Evolutionary conservation across 2,888 invertebrate genomes (phyloP).

Genomic region (Agriopis leucophaearia): DNA sequence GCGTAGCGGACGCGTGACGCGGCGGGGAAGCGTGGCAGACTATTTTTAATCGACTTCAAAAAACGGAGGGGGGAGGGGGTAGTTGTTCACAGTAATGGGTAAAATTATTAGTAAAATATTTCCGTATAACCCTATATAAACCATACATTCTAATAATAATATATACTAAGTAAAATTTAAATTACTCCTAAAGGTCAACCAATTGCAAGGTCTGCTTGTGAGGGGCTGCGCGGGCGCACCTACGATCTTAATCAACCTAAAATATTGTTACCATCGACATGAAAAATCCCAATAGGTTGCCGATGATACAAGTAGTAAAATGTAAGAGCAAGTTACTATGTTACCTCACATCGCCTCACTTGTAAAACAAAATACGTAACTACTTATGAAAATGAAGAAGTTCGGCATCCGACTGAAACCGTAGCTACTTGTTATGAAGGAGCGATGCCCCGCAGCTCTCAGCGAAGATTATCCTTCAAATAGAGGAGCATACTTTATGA

Average conservation of each 20-base stretch:
- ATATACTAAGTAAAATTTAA: no score
- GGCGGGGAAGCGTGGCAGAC: no score
- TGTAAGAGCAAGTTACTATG: neutral
- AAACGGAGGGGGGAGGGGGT: no score
- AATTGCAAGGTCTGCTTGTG: no score
- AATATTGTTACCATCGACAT: neutral
- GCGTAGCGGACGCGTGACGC: no score
- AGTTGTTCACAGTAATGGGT: no score
- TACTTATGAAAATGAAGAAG: constrained; percentile 51
- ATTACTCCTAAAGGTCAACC: no score
- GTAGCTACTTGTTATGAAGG: neutral
- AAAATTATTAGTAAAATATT: no score
- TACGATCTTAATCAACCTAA: neutral
- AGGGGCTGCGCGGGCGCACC: no score
- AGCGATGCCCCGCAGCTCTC: neutral
- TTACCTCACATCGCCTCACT: neutral
- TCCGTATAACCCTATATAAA: no score
- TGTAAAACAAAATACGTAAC: constrained; percentile 18
- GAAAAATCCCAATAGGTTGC: neutral
- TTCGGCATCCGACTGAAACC: constrained; percentile 7
- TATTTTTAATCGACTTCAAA: no score
- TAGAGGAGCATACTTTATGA: constrained; percentile 6
- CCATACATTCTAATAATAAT: no score
- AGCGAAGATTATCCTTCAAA: constrained; percentile 4
- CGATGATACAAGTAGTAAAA: neutral